Evolutionary conservation across 2,113 vertebrate species (phyloP).

Genomic region (Columbina picui): DNA sequence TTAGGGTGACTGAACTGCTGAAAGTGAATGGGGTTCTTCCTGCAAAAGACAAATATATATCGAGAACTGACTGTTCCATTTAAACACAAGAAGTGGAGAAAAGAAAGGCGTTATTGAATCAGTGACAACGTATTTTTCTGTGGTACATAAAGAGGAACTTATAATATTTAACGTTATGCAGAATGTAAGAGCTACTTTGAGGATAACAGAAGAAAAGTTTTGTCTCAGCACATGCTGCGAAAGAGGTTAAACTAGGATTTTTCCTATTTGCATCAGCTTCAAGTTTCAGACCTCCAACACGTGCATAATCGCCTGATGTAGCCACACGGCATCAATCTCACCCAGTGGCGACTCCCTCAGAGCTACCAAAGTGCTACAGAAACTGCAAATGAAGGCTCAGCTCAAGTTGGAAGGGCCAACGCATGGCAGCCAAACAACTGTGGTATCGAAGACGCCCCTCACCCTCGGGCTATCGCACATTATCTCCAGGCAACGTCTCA

Average conservation of each 20-base stretch:
- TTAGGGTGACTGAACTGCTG: slow-evolving; percentile 81
- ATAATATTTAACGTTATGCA: neutral
- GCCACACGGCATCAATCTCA: neutral
- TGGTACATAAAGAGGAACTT: neutral
- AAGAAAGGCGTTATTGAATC: neutral
- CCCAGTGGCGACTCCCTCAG: neutral
- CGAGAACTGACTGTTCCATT: neutral
- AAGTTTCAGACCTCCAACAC: neutral
- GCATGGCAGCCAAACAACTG: neutral
- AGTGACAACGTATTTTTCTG: neutral
- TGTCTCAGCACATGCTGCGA: neutral
- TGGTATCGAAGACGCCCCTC: too few relatives aligned
- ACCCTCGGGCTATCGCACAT: accelerated
- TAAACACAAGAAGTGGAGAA: neutral
- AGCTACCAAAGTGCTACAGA: neutral
- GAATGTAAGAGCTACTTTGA: neutral
- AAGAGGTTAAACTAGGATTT: neutral
- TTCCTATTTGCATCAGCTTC: neutral
- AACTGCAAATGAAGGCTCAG: neutral
- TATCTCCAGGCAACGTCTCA: neutral
- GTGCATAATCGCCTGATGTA: neutral
- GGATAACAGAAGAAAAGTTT: neutral
- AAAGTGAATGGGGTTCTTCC: slow-evolving; percentile 83
- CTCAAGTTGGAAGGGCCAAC: neutral
- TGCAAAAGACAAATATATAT: slow-evolving; percentile 16